Evolutionary conservation across 2,888 invertebrate species (phyloP), one percentile per base, ranked within the genome.

Genomic region (Lepidocyrtoides sp.): DNA sequence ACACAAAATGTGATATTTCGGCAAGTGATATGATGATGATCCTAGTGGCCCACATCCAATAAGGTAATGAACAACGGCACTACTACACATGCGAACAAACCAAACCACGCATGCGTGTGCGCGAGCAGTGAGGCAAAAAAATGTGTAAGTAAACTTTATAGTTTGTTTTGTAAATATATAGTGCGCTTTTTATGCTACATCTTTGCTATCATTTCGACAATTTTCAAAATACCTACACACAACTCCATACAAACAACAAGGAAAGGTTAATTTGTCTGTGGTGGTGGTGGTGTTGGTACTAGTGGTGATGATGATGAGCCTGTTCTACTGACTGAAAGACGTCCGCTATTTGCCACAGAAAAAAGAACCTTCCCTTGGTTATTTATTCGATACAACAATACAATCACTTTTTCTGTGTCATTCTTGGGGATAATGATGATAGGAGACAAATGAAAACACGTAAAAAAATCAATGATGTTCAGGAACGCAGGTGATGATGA

Each of bases 1-100:
- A 54, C 0, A 69, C 3, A 23, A 51, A 57, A 69, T 81, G 72
- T 20, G 72, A 89, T 89, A 82, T 72, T 89, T 89, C 79, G 41
- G 84, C 54, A 85, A 72, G n/a, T 77, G 86, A 44, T 77, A 66
- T 51, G 66, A 79, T 66, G 79, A 87, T 77, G 79, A 82, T 89
- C 72, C 72, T 82, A 69, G 88, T 89, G 88, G 81, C 88, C 88
- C 72, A 89, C 88, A 89, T 89, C 88, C 88, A 89, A 89, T 82
- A 89, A 89, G 88, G 88, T 72, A 89, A 89, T 89, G 82, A 89
- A 60, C 69, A 82, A 89, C 81, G 69, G 75, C 79, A 60, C n/a
- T 54, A 32, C 3, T 2, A 20, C 3, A 54, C 88, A 88, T 48
- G 82, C 82, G 63, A 81, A 26, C 75, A 44, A 63, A 54, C 57